A percentile compares a stretch with the other conserved stretches of the same genome.
Evolutionary conservation across 2,113 vertebrate genomes (phyloP).

Genomic region (Hemiprocne comata): DNA sequence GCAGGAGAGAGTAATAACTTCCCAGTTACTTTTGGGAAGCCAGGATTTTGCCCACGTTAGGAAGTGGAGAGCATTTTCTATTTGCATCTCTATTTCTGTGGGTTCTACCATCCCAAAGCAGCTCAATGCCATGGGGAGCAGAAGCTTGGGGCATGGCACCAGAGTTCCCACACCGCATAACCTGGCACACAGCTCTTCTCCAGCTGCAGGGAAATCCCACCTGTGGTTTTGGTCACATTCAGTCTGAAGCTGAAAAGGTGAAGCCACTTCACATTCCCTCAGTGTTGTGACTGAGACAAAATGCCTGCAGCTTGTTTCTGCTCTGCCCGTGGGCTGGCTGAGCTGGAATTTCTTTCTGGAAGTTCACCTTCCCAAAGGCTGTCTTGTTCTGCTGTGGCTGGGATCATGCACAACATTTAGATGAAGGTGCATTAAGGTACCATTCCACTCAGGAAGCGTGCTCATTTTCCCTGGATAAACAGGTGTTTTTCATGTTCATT

Average conservation of each 20-base stretch:
- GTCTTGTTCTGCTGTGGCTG: background rate
- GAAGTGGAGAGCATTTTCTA: background rate
- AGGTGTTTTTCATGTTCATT: background rate
- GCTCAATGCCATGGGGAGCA: background rate
- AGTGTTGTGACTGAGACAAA: background rate
- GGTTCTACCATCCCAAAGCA: background rate
- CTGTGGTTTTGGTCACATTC: background rate
- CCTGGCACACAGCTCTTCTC: background rate
- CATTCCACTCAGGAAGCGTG: background rate
- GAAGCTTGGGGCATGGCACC: accelerated
- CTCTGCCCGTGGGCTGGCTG: accelerated
- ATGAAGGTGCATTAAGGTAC: background rate
- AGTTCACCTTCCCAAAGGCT: background rate
- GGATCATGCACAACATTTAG: background rate
- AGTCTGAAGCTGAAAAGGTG: background rate
- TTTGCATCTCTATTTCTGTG: background rate
- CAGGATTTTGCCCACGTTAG: background rate
- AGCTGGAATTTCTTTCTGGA: background rate
- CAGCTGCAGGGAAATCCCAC: background rate
- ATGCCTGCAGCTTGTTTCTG: background rate
- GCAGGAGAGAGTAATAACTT: background rate
- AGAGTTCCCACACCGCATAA: background rate
- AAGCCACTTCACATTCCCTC: background rate
- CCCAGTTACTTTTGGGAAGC: background rate
- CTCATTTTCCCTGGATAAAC: background rate